Evolutionary conservation across 2,113 vertebrate species (phyloP).

Genomic region (Scomber scombrus): DNA sequence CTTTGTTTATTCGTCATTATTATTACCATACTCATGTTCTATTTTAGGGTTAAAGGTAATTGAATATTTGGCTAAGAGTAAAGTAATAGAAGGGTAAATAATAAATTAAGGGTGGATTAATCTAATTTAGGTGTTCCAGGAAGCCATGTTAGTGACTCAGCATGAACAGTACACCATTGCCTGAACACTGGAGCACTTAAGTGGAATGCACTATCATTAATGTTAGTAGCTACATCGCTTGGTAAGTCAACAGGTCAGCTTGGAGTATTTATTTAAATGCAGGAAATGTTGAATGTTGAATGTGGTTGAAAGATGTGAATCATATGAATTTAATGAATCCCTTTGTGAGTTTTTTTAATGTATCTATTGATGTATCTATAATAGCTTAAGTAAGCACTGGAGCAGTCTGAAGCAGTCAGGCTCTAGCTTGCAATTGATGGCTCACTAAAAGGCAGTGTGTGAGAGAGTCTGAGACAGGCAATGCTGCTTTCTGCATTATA

Average conservation of each 20-base stretch:
- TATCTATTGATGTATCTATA: constrained; percentile 66
- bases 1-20: too few relatives aligned
- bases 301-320: constrained; percentile 9
- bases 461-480: too few relatives aligned
- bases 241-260: constrained; percentile 4
- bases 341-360: constrained; percentile 58
- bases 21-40: too few relatives aligned
- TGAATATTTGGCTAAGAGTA: too few relatives aligned
- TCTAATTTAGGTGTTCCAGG: neutral
- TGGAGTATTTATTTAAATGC: neutral
- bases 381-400: constrained; percentile 47
- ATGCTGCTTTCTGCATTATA: neutral
- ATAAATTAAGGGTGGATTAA: neutral
- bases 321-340: constrained; percentile 32
- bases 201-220: neutral
- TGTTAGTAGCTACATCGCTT: constrained; percentile 2
- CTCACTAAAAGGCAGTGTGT: constrained; percentile 44
- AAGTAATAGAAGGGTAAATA: too few relatives aligned
- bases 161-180: neutral
- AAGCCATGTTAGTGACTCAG: neutral
- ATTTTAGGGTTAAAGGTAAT: too few relatives aligned
- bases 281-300: constrained; percentile 3
- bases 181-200: neutral
- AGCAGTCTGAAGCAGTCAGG: constrained; percentile 36
- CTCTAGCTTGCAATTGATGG: constrained; percentile 46